These are phyloP conservation scores for Sycobia sp. DNA, from an alignment of 1,140 invertebrate species.

Conservation along the genomic window DNA sequence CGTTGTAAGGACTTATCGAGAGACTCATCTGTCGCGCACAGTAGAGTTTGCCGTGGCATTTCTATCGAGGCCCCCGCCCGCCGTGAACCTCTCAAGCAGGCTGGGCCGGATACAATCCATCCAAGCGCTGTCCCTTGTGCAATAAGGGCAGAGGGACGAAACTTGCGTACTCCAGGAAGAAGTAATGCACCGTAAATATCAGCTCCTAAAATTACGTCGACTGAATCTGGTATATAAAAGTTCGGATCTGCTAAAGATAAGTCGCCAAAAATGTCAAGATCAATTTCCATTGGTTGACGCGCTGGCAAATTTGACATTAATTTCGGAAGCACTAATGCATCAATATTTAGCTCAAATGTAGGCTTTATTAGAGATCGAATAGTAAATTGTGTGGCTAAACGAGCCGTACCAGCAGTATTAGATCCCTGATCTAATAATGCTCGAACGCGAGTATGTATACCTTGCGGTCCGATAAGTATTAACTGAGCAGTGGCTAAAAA, in stretches of 20 bases:
- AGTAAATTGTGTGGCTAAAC: neutral
- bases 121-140: conserved; percentile 47
- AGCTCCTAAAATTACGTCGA: too few species aligned
- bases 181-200: conserved; percentile 15
- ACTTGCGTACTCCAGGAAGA: conserved; percentile 1
- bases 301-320: neutral
- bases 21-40: too few species aligned
- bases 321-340: neutral
- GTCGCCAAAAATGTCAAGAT: neutral
- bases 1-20: too few species aligned
- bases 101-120: conserved; percentile 43
- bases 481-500: too few species aligned
- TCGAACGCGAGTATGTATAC: neutral
- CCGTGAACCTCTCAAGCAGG: conserved; percentile 11
- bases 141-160: conserved; percentile 18
- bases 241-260: conserved; percentile 31
- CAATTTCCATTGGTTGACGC: neutral
- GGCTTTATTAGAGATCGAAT: neutral
- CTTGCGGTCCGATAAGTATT: too few species aligned
- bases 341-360: neutral
- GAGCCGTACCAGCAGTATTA: neutral
- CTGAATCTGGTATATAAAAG: conserved; percentile 1
- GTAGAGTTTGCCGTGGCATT: too few species aligned
- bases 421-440: conserved; percentile 20
- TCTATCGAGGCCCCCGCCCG: conserved; percentile 10